Conservation (phyloP, 2,113 vertebrate genomes). For the Perognathus longimembris region DNA sequence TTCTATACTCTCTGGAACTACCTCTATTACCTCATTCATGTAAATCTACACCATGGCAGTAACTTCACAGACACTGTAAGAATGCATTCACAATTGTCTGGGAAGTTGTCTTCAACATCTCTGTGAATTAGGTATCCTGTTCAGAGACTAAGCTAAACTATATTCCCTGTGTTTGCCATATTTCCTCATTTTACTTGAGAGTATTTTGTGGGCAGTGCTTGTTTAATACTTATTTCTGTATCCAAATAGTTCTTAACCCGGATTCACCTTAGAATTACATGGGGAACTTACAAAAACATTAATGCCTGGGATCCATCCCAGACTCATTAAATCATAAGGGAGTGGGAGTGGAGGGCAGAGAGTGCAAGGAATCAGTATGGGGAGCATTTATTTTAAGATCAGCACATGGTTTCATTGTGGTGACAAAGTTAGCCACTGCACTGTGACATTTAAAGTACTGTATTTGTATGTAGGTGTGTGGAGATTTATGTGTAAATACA, state of each 20-base stretch:
- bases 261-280: conserved; percentile 50
- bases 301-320: conserved; percentile 51
- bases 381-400: conserved; percentile 50
- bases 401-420: neutral
- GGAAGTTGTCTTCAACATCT: neutral
- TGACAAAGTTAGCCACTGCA: neutral
- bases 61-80: neutral
- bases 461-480: neutral
- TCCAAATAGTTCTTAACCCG: neutral
- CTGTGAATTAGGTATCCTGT: neutral
- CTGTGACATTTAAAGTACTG: neutral
- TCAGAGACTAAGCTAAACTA: neutral
- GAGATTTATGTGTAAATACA: neutral
- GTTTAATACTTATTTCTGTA: neutral
- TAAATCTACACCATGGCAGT: neutral
- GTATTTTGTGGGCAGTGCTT: neutral
- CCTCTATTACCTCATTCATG: neutral
- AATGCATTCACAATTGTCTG: neutral
- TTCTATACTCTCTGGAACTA: neutral
- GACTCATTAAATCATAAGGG: conserved; percentile 55
- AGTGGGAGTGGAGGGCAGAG: neutral
- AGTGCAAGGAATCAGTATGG: neutral
- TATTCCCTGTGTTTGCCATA: neutral
- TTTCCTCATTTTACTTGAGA: neutral
- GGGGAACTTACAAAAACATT: conserved; percentile 63